Evolutionary conservation across 2,113 vertebrate species (phyloP).

Genomic region (Antidorcas marsupialis): DNA sequence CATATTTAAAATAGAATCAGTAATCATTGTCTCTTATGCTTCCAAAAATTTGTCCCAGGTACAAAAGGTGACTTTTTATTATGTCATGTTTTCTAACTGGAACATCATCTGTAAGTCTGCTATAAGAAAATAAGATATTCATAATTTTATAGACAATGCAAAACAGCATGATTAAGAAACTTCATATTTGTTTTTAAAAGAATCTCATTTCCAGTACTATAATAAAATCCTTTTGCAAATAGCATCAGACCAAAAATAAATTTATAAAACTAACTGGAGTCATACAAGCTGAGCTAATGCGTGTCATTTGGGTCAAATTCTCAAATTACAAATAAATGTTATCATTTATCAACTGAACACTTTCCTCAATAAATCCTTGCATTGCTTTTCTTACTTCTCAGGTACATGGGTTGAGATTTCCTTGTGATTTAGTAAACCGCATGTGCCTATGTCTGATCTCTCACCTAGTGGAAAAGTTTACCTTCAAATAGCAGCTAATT

Average conservation of each 20-base stretch:
- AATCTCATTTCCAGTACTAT: slow-evolving; percentile 69
- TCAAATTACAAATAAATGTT: slow-evolving; percentile 84
- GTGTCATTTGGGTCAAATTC: slow-evolving; percentile 79
- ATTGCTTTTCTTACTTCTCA: slow-evolving; percentile 73
- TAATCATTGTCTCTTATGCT: not conserved
- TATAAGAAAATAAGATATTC: not conserved
- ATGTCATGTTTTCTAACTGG: not conserved
- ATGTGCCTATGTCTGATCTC: slow-evolving; percentile 72
- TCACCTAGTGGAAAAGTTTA: slow-evolving; percentile 67
- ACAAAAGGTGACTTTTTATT: not conserved
- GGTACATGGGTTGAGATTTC: slow-evolving; percentile 67
- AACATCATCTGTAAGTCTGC: not conserved
- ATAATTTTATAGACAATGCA: slow-evolving; percentile 59
- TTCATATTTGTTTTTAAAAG: slow-evolving; percentile 70
- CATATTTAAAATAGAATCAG: not conserved
- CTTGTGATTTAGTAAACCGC: slow-evolving; percentile 75
- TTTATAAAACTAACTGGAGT: slow-evolving; percentile 78
- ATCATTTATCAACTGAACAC: slow-evolving; percentile 80
- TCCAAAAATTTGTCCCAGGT: not conserved
- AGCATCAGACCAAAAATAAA: slow-evolving; percentile 74
- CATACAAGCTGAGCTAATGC: slow-evolving; percentile 78
- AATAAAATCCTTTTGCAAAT: slow-evolving; percentile 64
- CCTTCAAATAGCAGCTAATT: slow-evolving; percentile 70
- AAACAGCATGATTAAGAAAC: slow-evolving; percentile 67
- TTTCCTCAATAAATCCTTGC: slow-evolving; percentile 80